A percentile compares a stretch with the other conserved stretches of the same genome.
Evolutionary conservation across 1,140 invertebrate genomes (phyloP).

Genomic region (Rhagoletis pomonella): DNA sequence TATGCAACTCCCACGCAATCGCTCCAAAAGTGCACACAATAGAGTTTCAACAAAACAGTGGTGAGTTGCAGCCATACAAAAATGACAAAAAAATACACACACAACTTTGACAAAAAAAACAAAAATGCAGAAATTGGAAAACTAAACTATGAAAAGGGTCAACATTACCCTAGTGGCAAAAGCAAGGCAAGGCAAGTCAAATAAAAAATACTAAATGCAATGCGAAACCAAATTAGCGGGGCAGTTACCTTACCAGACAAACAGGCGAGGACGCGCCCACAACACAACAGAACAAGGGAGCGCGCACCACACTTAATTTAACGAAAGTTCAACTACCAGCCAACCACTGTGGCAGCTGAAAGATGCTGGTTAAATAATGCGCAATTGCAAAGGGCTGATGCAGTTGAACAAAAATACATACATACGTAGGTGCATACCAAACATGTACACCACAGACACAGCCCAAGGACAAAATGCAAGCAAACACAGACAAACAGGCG

Average conservation of each 20-base stretch:
- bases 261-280: conserved; percentile 20
- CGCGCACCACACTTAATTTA: neutral
- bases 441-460: neutral
- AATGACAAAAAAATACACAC: neutral
- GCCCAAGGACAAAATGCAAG: conserved; percentile 41
- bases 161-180: neutral
- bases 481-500: conserved; percentile 3
- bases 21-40: too few relatives aligned
- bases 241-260: conserved; percentile 22
- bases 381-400: neutral
- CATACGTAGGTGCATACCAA: neutral
- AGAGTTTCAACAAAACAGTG: neutral
- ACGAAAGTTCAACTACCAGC: neutral
- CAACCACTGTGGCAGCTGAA: conserved; percentile 7
- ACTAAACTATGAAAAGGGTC: conserved; percentile 8
- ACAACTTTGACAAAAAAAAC: neutral
- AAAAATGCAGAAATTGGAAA: neutral
- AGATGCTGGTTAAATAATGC: neutral
- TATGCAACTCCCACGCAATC: neutral
- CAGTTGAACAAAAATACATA: neutral
- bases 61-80: neutral
- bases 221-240: conserved; percentile 5
- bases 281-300: conserved; percentile 2
- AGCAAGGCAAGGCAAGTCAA: neutral
- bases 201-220: neutral